These are phyloP conservation scores for Anastrepha obliqua DNA, from an alignment of 1,140 invertebrate genomes.

Conservation along the genomic window DNA sequence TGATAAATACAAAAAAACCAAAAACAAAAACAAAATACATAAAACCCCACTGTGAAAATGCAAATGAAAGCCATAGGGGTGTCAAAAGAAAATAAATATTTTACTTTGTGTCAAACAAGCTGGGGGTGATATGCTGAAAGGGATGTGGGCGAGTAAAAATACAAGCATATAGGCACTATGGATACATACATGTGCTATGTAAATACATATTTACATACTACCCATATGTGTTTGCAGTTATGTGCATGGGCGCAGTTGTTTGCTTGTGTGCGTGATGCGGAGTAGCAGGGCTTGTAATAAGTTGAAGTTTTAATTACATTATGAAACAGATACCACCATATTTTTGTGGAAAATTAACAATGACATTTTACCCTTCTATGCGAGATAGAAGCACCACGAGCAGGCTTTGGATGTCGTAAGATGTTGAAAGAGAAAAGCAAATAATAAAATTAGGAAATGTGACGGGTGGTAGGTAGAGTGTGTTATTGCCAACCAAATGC, in stretches of 20 bases:
- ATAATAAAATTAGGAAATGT: too few relatives aligned
- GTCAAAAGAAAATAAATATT: constrained; percentile 46
- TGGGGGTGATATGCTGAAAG: constrained; percentile 16
- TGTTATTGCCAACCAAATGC: too few relatives aligned
- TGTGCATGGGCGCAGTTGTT: neutral
- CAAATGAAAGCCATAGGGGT: constrained; percentile 42
- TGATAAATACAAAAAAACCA: neutral
- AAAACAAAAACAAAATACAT: neutral
- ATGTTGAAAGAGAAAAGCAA: too few relatives aligned
- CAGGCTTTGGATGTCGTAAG: neutral
- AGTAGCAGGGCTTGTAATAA: constrained; percentile 30
- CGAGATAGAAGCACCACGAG: neutral
- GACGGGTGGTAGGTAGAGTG: too few relatives aligned
- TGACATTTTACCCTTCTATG: neutral
- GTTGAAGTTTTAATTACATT: constrained; percentile 48
- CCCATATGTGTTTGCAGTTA: neutral
- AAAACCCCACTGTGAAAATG: constrained; percentile 33
- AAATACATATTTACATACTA: neutral
- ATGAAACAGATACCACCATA: constrained; percentile 30
- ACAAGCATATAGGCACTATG: neutral
- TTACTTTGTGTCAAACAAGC: constrained; percentile 37
- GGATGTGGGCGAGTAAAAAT: constrained; percentile 14
- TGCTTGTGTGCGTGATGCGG: neutral
- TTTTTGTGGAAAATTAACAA: constrained; percentile 47
- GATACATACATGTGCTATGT: neutral